Conservation (phyloP, 2,797 vertebrate genomes). For the Spondyliosoma cantharus region DNA sequence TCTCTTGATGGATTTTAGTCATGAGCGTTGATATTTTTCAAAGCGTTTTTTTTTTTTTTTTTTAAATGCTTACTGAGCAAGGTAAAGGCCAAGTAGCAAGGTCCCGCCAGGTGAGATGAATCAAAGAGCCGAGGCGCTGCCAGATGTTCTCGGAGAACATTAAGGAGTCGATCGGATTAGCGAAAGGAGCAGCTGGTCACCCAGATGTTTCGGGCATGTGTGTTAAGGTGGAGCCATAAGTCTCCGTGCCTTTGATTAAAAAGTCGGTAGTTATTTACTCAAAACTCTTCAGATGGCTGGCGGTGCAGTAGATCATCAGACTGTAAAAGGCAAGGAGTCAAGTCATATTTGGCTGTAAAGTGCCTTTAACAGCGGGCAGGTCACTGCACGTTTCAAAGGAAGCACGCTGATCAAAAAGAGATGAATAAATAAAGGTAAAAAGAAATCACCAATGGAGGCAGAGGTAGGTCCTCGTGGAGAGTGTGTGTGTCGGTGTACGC, state of each 20-base stretch:
- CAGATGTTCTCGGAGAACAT: slow-evolving; percentile 76
- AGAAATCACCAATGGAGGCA: slow-evolving; percentile 14
- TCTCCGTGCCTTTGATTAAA: slow-evolving; percentile 78
- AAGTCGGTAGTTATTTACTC: slow-evolving; percentile 80
- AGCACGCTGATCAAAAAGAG: slow-evolving; percentile 11
- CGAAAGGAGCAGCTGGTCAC: slow-evolving; percentile 69
- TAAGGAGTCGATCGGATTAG: slow-evolving; percentile 76
- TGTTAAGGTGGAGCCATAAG: slow-evolving; percentile 74
- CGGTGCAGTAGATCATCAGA: slow-evolving; percentile 43
- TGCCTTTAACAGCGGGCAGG: slow-evolving; percentile 18
- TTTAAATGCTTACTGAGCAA: slow-evolving; percentile 66
- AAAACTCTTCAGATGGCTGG: slow-evolving; percentile 69
- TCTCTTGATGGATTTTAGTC: slow-evolving; percentile 37
- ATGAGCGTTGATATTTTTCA: slow-evolving; percentile 41
- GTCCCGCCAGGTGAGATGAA: slow-evolving; percentile 72
- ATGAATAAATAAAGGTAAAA: slow-evolving; percentile 20
- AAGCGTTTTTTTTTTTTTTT: too few relatives aligned
- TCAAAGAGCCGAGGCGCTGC: slow-evolving; percentile 68
- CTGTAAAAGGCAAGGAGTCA: slow-evolving; percentile 50
- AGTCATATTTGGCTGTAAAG: slow-evolving; percentile 48
- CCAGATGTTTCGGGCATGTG: slow-evolving; percentile 74
- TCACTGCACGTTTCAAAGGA: slow-evolving; percentile 41
- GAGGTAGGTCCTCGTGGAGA: neutral
- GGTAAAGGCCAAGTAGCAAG: slow-evolving; percentile 64
- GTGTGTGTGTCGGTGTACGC: slow-evolving; percentile 2